phyloP scores from a whole-genome alignment of 2,797 vertebrate species.

The Sparus aurata region DNA sequence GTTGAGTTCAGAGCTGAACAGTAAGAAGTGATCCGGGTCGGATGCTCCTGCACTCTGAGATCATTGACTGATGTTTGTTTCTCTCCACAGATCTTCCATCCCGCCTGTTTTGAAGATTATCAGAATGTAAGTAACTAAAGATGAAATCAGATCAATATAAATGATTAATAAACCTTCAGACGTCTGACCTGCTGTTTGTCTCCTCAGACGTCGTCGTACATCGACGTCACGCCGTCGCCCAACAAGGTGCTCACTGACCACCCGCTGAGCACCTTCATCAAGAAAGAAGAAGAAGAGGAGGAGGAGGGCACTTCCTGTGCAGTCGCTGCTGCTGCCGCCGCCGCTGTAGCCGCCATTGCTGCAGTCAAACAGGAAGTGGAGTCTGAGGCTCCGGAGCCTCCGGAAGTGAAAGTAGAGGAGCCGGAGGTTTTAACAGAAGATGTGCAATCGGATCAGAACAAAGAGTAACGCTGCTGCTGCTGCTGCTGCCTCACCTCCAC shows the following conservation, averaged over 20 bases:
- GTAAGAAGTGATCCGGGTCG: too few relatives aligned
- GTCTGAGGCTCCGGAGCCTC: slow-evolving; percentile 76
- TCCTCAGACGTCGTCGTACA: slow-evolving; percentile 90
- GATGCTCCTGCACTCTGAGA: neutral
- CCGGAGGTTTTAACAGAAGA: slow-evolving; percentile 67
- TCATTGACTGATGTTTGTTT: neutral
- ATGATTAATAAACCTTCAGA: rapidly evolving
- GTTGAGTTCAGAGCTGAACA: too few relatives aligned
- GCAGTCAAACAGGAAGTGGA: slow-evolving; percentile 90
- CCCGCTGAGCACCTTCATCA: slow-evolving; percentile 91
- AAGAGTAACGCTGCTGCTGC: slow-evolving; percentile 66
- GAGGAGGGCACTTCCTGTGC: slow-evolving; percentile 82
- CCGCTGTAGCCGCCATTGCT: slow-evolving; percentile 28
- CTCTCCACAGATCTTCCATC: slow-evolving; percentile 94
- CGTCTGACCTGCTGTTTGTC: neutral
- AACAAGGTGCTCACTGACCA: slow-evolving; percentile 93
- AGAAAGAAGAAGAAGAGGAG: slow-evolving; percentile 86
- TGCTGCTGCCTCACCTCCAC: slow-evolving; percentile 47
- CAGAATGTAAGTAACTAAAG: slow-evolving; percentile 92
- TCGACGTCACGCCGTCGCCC: slow-evolving; percentile 94
- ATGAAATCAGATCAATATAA: neutral
- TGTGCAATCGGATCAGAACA: slow-evolving; percentile 60
- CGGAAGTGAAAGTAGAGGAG: slow-evolving; percentile 81
- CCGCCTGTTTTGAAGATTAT: slow-evolving; percentile 97
- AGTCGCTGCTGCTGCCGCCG: neutral